Evolutionary conservation across 2,797 vertebrate species (phyloP), one percentile per base, ranked within the genome.

Genomic region (Myiothlypis chrysogaster): DNA sequence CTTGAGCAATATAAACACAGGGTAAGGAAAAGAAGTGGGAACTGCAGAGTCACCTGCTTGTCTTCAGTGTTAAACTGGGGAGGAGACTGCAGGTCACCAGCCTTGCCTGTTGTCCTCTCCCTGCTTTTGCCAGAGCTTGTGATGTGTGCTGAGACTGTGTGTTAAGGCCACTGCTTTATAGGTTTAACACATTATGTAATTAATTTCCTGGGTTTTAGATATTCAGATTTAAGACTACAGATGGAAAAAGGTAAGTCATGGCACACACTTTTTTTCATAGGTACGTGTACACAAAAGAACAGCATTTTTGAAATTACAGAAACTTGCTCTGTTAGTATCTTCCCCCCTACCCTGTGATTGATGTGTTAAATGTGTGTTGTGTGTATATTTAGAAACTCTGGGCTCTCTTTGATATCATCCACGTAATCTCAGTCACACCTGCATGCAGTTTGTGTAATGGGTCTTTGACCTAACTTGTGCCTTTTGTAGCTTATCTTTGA

Each of bases 251-350:
- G 32, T 73, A 44, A 41, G 14, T 81, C 10, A 6, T 12, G 34
- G 17, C 20, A 14, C 52, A 47, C 24, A 5, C 1, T 0, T 52
- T 63, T 76, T 65, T 77, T n/a, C 15, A 2, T 30, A 28, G 25
- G 3, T 47, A 2, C 0, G 12, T 28, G 9, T 47, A 30, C 25
- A 44, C 25, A 27, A 72, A 79, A 60, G 8, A 37, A 4, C 2
- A 59, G 19, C 55, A 9, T n/a, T 89, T 46, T 37, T 52, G 37
- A 50, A 4, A 21, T 84, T 70, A 57, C 34, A 24, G 71, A 18
- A 87, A 34, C 12, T 28, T 66, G 7, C 2, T 35, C 22, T 37
- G 2, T 59, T 64, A n/a, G 4, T 35, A 9, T 59, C 23, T 43
- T 25, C 9, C 8, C 30, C 32, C 23, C 7, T 32, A 7, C 15